Percentiles rank a stretch among this genome's conserved stretches.
phyloP scores from a whole-genome alignment of 64 coral and sea anemone genomes.

The Trachythela sp. region DNA sequence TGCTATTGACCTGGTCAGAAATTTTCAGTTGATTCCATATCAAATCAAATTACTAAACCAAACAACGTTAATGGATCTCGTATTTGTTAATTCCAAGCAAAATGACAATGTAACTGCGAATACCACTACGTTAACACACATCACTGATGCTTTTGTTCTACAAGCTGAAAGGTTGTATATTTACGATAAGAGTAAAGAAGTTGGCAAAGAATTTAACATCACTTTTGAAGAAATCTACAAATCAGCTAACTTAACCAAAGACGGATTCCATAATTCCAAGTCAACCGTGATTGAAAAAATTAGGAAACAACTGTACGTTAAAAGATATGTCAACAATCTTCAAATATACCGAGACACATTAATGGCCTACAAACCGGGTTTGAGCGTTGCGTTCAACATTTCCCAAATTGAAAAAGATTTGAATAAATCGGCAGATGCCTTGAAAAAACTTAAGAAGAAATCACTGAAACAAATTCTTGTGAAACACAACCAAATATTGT shows the following conservation, averaged over 20 bases:
- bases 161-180: background rate
- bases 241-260: background rate
- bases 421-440: background rate
- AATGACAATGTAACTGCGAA: background rate
- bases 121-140: background rate
- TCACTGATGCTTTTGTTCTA: background rate
- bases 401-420: background rate
- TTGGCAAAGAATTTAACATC: background rate
- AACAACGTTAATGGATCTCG: background rate
- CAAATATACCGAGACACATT: background rate
- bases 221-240: background rate
- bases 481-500: background rate
- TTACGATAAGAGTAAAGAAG: slow-evolving; percentile 4
- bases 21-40: background rate
- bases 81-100: background rate
- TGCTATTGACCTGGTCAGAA: background rate
- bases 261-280: background rate
- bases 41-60: background rate
- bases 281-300: background rate
- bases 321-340: background rate
- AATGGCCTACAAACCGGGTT: background rate
- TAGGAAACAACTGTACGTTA: background rate
- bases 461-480: background rate
- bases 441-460: background rate
- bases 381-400: background rate